Evolutionary conservation across 2,113 vertebrate species (phyloP).

Genomic region (Dryoscopus gambensis): DNA sequence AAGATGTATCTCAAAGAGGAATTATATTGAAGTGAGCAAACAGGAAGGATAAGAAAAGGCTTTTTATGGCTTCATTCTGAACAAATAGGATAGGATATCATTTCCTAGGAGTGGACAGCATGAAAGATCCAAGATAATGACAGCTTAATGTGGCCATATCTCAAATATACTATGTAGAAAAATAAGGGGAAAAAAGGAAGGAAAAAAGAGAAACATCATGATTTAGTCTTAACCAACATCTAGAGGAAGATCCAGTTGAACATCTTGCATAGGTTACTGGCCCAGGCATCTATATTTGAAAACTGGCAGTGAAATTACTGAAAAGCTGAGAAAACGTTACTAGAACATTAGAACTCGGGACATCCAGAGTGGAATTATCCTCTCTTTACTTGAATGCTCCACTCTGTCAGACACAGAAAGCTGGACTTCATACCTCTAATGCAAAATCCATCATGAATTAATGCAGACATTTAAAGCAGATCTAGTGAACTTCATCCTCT

Average conservation of each 20-base stretch:
- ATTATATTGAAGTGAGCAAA: not conserved
- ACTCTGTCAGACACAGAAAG: not conserved
- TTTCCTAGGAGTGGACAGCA: not conserved
- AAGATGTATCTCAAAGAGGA: not conserved
- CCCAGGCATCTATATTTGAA: not conserved
- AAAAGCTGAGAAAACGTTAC: not conserved
- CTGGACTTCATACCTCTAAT: not conserved
- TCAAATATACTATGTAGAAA: not conserved
- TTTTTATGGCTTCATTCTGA: not conserved
- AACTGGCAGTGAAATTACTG: not conserved
- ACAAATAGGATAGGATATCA: not conserved
- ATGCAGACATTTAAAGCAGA: not conserved
- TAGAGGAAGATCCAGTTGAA: not conserved
- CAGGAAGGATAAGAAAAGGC: not conserved
- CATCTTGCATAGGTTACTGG: not conserved
- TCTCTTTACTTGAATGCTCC: not conserved
- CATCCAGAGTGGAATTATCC: not conserved
- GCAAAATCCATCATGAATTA: not conserved
- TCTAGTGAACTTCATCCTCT: not conserved
- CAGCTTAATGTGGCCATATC: not conserved
- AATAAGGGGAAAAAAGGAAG: fast-evolving
- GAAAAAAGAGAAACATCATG: not conserved
- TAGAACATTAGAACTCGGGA: not conserved
- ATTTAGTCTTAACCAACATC: not conserved
- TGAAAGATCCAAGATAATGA: not conserved